phyloP scores from a whole-genome alignment of 2,113 vertebrate species.

The Aleadryas rufinucha region DNA sequence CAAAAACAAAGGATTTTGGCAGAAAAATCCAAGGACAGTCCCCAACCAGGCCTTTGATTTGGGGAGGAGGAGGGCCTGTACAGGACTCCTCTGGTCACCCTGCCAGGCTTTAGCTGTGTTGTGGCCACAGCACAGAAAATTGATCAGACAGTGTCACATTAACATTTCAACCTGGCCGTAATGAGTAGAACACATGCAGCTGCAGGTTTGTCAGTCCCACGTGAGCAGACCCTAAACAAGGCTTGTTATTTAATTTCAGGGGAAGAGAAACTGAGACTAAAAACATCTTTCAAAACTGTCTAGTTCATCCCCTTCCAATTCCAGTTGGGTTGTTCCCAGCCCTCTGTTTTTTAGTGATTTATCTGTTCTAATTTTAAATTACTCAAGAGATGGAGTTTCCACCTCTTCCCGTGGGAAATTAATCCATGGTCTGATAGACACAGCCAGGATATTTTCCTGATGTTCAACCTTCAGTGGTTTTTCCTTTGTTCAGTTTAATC shows the following conservation, averaged over 20 bases:
- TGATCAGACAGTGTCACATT: not conserved
- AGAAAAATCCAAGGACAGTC: not conserved
- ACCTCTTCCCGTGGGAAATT: slow-evolving; percentile 62
- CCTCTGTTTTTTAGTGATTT: slow-evolving; percentile 26
- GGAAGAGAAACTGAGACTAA: slow-evolving; percentile 10
- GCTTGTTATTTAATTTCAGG: not conserved
- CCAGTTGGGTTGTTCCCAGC: not conserved
- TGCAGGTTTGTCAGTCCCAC: not conserved
- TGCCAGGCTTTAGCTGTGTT: not conserved
- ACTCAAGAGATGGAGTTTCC: slow-evolving; percentile 57
- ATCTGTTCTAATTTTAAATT: slow-evolving; percentile 49
- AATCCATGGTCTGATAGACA: slow-evolving; percentile 61
- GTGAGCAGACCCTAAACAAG: not conserved
- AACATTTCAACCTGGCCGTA: slow-evolving; percentile 21
- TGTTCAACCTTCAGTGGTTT: slow-evolving; percentile 60
- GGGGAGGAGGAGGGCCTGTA: not conserved
- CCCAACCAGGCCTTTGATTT: not conserved
- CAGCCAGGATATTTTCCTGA: slow-evolving; percentile 53
- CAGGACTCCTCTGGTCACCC: not conserved
- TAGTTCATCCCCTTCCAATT: not conserved
- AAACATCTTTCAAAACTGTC: not conserved
- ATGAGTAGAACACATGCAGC: not conserved
- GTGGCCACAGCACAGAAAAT: not conserved
- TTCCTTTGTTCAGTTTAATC: slow-evolving; percentile 65
- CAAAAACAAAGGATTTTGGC: not conserved